Evolutionary conservation across 1,140 invertebrate genomes (phyloP).

Genomic region (Ptiloglossa arizonensis): DNA sequence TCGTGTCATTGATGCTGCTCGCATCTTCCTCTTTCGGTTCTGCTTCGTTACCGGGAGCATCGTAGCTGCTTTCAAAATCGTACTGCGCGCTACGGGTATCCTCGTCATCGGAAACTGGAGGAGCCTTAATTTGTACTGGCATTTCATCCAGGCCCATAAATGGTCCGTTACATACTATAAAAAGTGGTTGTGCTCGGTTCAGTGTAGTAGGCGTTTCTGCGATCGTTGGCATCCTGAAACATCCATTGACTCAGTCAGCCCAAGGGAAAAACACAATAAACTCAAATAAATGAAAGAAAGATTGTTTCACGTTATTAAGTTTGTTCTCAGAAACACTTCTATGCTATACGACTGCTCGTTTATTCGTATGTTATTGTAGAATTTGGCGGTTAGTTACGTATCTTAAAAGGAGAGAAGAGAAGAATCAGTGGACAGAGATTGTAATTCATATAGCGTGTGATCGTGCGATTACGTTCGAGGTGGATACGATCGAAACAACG

Average conservation of each 20-base stretch:
- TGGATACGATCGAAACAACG: too few species aligned
- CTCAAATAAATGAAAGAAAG: not conserved
- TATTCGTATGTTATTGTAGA: not conserved
- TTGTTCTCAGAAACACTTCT: too few species aligned
- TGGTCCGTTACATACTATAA: not conserved
- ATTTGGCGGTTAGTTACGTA: not conserved
- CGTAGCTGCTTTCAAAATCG: too few species aligned
- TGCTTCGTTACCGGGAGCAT: too few species aligned
- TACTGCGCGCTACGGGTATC: too few species aligned
- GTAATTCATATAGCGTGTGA: too few species aligned
- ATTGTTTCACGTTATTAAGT: too few species aligned
- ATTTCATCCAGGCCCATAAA: not conserved
- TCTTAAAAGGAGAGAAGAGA: not conserved
- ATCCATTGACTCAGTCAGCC: conserved; percentile 37
- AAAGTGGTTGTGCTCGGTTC: not conserved
- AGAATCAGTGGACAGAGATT: not conserved
- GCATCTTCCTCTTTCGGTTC: not conserved
- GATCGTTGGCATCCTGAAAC: conserved; percentile 33
- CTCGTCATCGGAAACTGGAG: not conserved
- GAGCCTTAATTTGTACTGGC: not conserved
- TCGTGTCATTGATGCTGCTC: too few species aligned
- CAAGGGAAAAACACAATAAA: not conserved
- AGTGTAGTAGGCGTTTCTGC: not conserved
- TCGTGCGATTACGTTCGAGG: not conserved
- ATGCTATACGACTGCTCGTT: not conserved